Evolutionary conservation across 2,888 invertebrate species (phyloP).

Genomic region (Muscina levida): DNA sequence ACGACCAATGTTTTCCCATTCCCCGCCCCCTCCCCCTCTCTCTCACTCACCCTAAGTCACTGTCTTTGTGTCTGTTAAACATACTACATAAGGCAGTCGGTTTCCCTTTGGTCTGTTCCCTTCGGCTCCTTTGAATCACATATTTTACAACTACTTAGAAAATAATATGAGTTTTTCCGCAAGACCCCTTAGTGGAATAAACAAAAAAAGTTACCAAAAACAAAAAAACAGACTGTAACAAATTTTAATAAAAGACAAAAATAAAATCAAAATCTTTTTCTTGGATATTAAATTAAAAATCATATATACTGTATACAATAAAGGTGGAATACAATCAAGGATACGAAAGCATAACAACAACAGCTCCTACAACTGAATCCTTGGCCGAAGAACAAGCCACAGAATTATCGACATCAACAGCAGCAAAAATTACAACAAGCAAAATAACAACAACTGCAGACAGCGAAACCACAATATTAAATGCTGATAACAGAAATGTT

Average conservation of each 20-base stretch:
- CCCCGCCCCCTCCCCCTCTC: not conserved
- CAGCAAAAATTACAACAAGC: slow-evolving; percentile 41
- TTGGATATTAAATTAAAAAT: slow-evolving; percentile 57
- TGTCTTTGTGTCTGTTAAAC: not conserved
- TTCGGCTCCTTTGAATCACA: too few relatives aligned
- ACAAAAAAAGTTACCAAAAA: slow-evolving; percentile 40
- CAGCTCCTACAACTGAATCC: slow-evolving; percentile 45
- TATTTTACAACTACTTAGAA: slow-evolving; percentile 7
- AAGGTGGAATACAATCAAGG: slow-evolving; percentile 61
- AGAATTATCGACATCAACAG: slow-evolving; percentile 25
- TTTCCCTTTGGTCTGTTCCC: too few relatives aligned
- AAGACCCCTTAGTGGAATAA: slow-evolving; percentile 57
- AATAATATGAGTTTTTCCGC: slow-evolving; percentile 11
- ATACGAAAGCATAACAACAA: slow-evolving; percentile 55
- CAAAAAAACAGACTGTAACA: slow-evolving; percentile 42
- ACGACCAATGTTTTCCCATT: not conserved
- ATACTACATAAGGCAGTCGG: too few relatives aligned
- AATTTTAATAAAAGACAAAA: slow-evolving; percentile 43
- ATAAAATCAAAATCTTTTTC: slow-evolving; percentile 65
- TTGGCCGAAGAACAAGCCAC: slow-evolving; percentile 36
- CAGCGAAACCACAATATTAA: slow-evolving; percentile 46
- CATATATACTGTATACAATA: slow-evolving; percentile 26
- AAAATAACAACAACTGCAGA: slow-evolving; percentile 4
- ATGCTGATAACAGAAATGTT: slow-evolving; percentile 60
- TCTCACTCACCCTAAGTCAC: not conserved